Evolutionary conservation across 2,888 invertebrate genomes (phyloP), one percentile per base, ranked within the genome.

Genomic region (Spodoptera exigua): DNA sequence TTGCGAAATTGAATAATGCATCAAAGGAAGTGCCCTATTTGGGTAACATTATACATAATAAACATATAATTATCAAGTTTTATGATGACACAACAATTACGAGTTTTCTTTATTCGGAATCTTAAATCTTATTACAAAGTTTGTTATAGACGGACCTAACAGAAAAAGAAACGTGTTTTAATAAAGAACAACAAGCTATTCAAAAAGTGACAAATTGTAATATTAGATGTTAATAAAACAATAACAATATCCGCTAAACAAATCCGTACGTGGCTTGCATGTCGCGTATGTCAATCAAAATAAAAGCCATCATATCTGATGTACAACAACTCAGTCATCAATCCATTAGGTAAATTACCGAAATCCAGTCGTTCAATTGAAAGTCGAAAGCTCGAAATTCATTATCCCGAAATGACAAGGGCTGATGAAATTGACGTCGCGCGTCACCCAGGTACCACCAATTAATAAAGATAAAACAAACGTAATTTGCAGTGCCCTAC

Each of bases 371-470:
- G 39, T 55, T 46, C 54, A 55, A 57, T 46, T 54, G 40, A 39
- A 41, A 45, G 45, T 48, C 35, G 57, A 57, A 59, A 47, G 55
- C 54, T 56, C 35, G 27, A 41, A 62, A 72, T 72, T 61, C 41
- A 63, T 68, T 76, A 51, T 39, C 7, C 44, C 17, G 27, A 36
- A 52, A 62, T 61, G 55, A 51, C 51, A 63, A 61, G 59, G 61
- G 59, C 54, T 64, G 49, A 72, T 61, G 58, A 53, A 64, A 71
- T 70, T 64, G 61, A 70, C 58, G 48, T 55, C 44, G 36, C n/a
- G 44, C 34, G 39, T n/a, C n/a, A n/a, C n/a, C n/a, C n/a, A 64
- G 44, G 46, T 59, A 35, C 32, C 36, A 36, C n/a, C 44, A 52
- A 72, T 69, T 67, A 69, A 61, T 64, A n/a, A 58, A 56, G 1